A percentile compares a stretch with the other conserved stretches of the same genome.
phyloP scores from a whole-genome alignment of 2,888 invertebrate genomes.

The Eupeodes luniger region DNA sequence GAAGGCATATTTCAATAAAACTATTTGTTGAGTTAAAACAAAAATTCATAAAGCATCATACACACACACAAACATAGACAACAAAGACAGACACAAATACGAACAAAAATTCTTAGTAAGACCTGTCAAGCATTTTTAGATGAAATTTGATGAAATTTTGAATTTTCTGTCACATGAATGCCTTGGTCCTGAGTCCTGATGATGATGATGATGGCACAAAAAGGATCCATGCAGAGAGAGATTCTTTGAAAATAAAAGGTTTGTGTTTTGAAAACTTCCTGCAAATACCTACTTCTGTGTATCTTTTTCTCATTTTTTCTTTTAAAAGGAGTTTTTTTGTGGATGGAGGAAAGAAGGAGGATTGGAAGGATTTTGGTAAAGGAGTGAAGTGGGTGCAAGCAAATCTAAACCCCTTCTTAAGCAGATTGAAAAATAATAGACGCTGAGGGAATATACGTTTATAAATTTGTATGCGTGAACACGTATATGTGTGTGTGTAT shows the following conservation, averaged over 20 bases:
- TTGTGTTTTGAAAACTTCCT: constrained; percentile 50
- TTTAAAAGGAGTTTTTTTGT: not conserved
- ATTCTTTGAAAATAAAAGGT: not conserved
- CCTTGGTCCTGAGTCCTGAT: not conserved
- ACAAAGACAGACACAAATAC: not conserved
- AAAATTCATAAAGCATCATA: not conserved
- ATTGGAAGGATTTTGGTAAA: not conserved
- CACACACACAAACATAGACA: no score
- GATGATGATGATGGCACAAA: no score
- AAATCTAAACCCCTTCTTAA: constrained; percentile 33
- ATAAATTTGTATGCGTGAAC: not conserved
- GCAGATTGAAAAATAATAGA: constrained; percentile 70
- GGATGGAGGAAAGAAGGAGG: not conserved
- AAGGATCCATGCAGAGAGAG: not conserved
- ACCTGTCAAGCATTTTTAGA: constrained; percentile 18
- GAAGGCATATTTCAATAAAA: constrained; percentile 35
- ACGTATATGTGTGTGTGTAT: not conserved
- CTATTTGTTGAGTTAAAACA: not conserved
- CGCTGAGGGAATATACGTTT: constrained; percentile 1
- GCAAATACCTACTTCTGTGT: constrained; percentile 30
- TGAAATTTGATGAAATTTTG: constrained; percentile 35
- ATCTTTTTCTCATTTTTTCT: no score
- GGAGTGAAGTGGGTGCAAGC: not conserved
- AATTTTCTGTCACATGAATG: constrained; percentile 21
- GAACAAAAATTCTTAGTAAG: constrained; percentile 35